Conservation (phyloP, 92 coral and sea anemone genomes). For the Porites divaricata region DNA sequence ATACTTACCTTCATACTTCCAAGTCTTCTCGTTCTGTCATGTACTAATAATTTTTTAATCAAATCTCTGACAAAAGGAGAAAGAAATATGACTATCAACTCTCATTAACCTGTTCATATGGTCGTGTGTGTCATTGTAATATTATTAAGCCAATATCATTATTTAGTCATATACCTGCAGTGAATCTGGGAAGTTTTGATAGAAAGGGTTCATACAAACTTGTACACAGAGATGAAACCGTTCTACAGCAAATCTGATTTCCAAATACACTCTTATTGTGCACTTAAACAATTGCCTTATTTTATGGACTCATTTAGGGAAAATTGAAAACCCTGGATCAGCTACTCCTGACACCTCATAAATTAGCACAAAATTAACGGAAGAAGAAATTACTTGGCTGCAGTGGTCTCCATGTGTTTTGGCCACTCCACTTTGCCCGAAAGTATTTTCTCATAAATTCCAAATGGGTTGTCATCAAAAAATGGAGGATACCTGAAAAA, state of each 20-base stretch:
- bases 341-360: too few species aligned
- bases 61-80: constrained; percentile 79
- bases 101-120: too few species aligned
- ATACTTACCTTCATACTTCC: constrained; percentile 95
- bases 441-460: constrained; percentile 97
- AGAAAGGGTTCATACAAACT: too few species aligned
- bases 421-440: constrained; percentile 99
- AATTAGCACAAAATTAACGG: too few species aligned
- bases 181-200: too few species aligned
- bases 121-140: background rate
- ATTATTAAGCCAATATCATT: too few species aligned
- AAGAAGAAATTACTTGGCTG: constrained; percentile 78
- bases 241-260: too few species aligned
- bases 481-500: constrained; percentile 95
- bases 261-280: too few species aligned
- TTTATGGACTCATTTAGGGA: background rate
- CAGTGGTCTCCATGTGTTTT: constrained; percentile 92
- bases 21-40: constrained; percentile 95
- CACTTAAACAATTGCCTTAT: background rate
- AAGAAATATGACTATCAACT: background rate
- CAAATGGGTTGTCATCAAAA: constrained; percentile 99
- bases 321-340: too few species aligned
- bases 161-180: too few species aligned
- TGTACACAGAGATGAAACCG: too few species aligned
- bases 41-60: constrained; percentile 93